A percentile compares a stretch with the other conserved stretches of the same genome.
Conservation (phyloP, 2,888 invertebrate genomes). For the Rotaria socialis region DNA sequence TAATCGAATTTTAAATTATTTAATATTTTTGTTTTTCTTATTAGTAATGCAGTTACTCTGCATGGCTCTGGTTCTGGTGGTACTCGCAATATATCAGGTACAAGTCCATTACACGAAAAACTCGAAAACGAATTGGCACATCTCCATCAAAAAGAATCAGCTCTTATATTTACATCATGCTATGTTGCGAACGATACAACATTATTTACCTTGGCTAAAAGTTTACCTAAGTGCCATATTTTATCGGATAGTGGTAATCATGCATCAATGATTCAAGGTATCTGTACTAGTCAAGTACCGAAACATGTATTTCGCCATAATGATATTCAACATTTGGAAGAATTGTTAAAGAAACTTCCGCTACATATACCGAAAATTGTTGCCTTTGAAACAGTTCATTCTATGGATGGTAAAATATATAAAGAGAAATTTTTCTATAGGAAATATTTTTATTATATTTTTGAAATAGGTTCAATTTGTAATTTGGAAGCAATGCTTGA, state of each 20-base stretch:
- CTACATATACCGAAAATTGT: conserved; percentile 77
- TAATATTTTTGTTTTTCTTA: neutral
- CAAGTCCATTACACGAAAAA: conserved; percentile 81
- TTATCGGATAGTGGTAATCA: conserved; percentile 94
- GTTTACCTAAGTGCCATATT: conserved; percentile 82
- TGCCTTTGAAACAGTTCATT: conserved; percentile 96
- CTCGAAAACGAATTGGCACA: conserved; percentile 77
- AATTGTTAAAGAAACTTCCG: conserved; percentile 70
- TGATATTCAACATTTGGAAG: conserved; percentile 77
- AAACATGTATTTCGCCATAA: conserved; percentile 92
- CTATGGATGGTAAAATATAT: conserved; percentile 72
- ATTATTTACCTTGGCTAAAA: conserved; percentile 79
- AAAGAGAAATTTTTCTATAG: conserved; percentile 39
- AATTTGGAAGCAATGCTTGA: conserved; percentile 83
- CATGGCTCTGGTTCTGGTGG: conserved; percentile 91
- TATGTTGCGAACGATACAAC: conserved; percentile 96
- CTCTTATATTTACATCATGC: conserved; percentile 86
- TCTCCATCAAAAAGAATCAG: conserved; percentile 83
- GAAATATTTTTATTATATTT: neutral
- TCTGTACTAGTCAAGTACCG: conserved; percentile 80
- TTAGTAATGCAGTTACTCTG: conserved; percentile 58
- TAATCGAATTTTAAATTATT: neutral
- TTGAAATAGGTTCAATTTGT: conserved; percentile 65
- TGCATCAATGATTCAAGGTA: conserved; percentile 96
- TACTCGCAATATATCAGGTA: conserved; percentile 91